Evolutionary conservation across 2,888 invertebrate genomes (phyloP), one percentile per base, ranked within the genome.

Genomic region (Lasius platythorax): DNA sequence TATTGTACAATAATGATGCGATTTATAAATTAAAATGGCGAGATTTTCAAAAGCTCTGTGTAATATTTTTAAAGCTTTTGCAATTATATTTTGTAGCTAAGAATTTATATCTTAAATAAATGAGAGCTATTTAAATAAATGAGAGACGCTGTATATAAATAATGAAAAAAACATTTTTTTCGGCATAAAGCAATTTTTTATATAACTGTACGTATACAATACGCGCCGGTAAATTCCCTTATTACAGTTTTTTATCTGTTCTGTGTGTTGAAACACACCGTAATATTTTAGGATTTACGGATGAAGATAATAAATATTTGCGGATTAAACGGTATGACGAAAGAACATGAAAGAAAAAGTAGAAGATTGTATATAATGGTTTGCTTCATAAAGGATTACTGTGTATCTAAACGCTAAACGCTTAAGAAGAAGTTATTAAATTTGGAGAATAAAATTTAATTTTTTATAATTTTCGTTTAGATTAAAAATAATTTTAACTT

Each of bases 401-500:
- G n/a, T 53, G 50, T 53, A 53, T 2, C n/a, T 53, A 53, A 53
- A 11, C 2, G 11, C 11, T 68, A 46, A 68, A 46, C 11, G 11
- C 1, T 3, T 3, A 53, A 70, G 50, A 33, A 53, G 5, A 12
- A n/a, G 50, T 50, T 33, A 33, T 50, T 28, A 46, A 67, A 2
- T 12, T 46, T 53, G n/a, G 2, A 15, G 9, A 23, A 33, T 53
- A 53, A 72, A 72, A 18, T 70, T 37, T 33, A 33, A 72, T 53
- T 72, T 33, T 15, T 23, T 23, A 23, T 23, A 23, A 9, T 50
- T 50, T 18, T 33, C 12, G 23, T 6, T 53, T 58, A 40, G 1
- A 56, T 73, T 23, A 56, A 72, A 58, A 40, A 33, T 37, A 23
- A 73, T 56, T 73, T 40, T 23, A 73, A 56, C 23, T 37, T 23